A percentile compares a stretch with the other conserved stretches of the same genome.
Evolutionary conservation across 2,888 invertebrate genomes (phyloP).

Genomic region (Gandaritis pyraliata): DNA sequence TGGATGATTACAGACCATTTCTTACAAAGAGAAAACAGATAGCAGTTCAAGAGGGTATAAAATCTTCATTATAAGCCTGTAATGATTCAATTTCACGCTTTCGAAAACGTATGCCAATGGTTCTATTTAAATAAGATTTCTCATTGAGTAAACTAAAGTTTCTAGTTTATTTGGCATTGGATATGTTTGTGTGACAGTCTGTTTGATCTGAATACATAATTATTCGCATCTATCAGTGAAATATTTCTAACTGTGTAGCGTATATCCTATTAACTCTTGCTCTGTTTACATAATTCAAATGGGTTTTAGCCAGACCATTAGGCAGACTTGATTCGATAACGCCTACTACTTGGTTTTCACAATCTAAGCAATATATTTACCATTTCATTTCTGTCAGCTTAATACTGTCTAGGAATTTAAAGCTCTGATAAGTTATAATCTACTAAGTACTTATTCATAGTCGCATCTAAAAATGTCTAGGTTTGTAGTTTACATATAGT

Average conservation of each 20-base stretch:
- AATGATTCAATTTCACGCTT: constrained; percentile 61
- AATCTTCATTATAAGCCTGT: constrained; percentile 59
- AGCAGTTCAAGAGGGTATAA: constrained; percentile 63
- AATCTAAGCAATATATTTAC: background rate
- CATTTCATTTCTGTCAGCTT: background rate
- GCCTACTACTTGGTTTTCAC: constrained; percentile 14
- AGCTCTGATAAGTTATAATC: too few relatives aligned
- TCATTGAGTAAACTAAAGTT: constrained; percentile 32
- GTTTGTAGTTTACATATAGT: too few relatives aligned
- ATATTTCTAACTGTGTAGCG: constrained; percentile 27
- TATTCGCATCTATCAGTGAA: constrained; percentile 53
- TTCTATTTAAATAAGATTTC: constrained; percentile 30
- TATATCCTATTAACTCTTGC: constrained; percentile 24
- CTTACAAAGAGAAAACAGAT: constrained; percentile 65
- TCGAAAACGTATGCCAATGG: constrained; percentile 50
- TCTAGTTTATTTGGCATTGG: constrained; percentile 48
- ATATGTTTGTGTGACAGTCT: constrained; percentile 52
- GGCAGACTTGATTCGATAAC: constrained; percentile 24
- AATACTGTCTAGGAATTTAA: too few relatives aligned
- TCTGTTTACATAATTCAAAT: constrained; percentile 33
- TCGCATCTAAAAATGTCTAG: too few relatives aligned
- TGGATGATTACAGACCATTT: constrained; percentile 27
- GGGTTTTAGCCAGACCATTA: constrained; percentile 20
- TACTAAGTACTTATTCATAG: too few relatives aligned
- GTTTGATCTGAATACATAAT: constrained; percentile 67